Evolutionary conservation across 35 echinoderm and acorn worm species (phyloP).

Genomic region (Ptychodera flava): DNA sequence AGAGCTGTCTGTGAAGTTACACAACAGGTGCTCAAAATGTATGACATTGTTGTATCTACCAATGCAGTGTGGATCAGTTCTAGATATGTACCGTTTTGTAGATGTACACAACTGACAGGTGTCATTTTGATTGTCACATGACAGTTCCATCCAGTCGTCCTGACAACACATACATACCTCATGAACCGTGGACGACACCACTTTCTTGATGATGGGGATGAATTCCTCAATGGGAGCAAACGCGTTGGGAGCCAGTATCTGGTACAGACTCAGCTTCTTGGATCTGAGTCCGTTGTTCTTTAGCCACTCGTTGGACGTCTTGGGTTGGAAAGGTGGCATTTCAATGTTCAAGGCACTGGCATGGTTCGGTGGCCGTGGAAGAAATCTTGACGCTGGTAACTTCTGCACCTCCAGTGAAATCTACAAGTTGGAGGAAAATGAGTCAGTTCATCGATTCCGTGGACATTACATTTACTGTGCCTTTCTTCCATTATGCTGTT

Average conservation of each 20-base stretch:
- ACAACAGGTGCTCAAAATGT: no score
- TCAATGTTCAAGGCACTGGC: conserved; percentile 54
- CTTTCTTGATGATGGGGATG: conserved; percentile 95
- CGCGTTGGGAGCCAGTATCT: conserved; percentile 92
- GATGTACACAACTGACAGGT: no score
- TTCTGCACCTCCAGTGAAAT: conserved; percentile 97
- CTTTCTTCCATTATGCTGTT: no score
- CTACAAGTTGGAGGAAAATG: conserved; percentile 13
- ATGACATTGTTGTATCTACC: no score
- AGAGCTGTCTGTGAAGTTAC: no score
- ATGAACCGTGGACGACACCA: conserved; percentile 84
- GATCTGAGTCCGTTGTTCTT: conserved; percentile 92
- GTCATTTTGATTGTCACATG: no score
- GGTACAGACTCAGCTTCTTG: conserved; percentile 88
- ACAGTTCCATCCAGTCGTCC: no score
- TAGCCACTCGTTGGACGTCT: conserved; percentile 85
- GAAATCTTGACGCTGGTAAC: conserved; percentile 74
- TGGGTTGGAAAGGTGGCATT: conserved; percentile 83
- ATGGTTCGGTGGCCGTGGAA: conserved; percentile 93
- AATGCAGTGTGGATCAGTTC: no score
- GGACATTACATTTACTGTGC: no score
- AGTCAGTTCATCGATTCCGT: not conserved
- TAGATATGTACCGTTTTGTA: no score
- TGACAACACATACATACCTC: conserved; percentile 92
- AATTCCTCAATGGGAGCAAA: conserved; percentile 93